These are phyloP conservation scores for Agelaius phoeniceus DNA, from an alignment of 2,113 vertebrate species.

Conservation along the genomic window DNA sequence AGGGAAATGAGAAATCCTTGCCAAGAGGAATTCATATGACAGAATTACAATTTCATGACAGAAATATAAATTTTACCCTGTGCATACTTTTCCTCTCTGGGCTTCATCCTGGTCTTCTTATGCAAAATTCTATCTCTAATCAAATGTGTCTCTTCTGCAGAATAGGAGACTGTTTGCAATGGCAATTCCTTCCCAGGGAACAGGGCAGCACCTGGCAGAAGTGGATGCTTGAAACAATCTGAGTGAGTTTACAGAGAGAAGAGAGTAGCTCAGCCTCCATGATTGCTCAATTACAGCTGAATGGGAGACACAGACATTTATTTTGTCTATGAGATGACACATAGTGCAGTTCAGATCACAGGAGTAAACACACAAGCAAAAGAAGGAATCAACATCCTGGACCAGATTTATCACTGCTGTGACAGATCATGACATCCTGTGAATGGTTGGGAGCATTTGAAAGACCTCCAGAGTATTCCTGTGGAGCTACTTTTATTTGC, in stretches of 20 bases:
- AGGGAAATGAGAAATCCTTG: background rate
- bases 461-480: background rate
- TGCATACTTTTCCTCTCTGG: background rate
- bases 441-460: background rate
- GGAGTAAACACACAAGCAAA: background rate
- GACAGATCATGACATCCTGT: background rate
- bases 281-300: rapidly evolving
- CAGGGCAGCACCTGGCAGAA: background rate
- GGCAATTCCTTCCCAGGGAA: background rate
- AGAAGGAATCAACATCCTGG: background rate
- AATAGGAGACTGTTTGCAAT: background rate
- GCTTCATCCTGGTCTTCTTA: background rate
- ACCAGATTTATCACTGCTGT: background rate
- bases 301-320: background rate
- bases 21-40: background rate
- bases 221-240: background rate
- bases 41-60: background rate
- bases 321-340: background rate
- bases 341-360: background rate
- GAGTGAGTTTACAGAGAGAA: background rate
- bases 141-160: background rate
- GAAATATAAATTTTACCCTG: background rate
- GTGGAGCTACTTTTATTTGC: background rate
- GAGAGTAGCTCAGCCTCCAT: background rate
- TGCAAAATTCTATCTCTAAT: background rate